Evolutionary conservation across 2,113 vertebrate genomes (phyloP).

Genomic region (Piprites chloris): DNA sequence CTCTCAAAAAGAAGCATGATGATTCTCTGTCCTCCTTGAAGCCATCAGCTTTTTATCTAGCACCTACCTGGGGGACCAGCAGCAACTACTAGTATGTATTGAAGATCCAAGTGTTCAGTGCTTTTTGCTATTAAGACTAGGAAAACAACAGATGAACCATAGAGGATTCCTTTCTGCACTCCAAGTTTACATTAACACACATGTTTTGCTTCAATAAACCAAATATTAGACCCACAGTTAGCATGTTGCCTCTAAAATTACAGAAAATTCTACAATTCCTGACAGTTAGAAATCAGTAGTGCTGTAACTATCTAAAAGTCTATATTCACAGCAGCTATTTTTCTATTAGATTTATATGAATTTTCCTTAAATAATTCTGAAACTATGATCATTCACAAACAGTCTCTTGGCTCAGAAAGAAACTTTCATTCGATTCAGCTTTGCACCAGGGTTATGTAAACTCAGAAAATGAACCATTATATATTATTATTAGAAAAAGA

Average conservation of each 20-base stretch:
- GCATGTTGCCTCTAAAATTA: neutral
- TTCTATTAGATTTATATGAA: neutral
- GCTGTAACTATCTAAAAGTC: neutral
- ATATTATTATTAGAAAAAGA: neutral
- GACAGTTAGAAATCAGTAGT: neutral
- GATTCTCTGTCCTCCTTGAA: neutral
- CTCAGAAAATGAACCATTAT: neutral
- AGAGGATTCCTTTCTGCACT: neutral
- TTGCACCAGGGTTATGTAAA: neutral
- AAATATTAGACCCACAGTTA: neutral
- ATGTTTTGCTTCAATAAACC: neutral
- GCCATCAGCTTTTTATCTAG: rapidly evolving
- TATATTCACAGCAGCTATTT: neutral
- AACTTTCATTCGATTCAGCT: neutral
- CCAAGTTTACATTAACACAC: neutral
- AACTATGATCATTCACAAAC: neutral
- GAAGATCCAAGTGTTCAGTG: neutral
- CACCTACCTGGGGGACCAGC: neutral
- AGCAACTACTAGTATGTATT: neutral
- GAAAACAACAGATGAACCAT: neutral
- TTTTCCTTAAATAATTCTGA: neutral
- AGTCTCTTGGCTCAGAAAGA: neutral
- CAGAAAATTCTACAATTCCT: neutral
- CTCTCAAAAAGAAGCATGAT: neutral
- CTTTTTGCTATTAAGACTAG: neutral